Evolutionary conservation across 2,888 invertebrate genomes (phyloP), one percentile per base, ranked within the genome.

Genomic region (Thumatha senex): DNA sequence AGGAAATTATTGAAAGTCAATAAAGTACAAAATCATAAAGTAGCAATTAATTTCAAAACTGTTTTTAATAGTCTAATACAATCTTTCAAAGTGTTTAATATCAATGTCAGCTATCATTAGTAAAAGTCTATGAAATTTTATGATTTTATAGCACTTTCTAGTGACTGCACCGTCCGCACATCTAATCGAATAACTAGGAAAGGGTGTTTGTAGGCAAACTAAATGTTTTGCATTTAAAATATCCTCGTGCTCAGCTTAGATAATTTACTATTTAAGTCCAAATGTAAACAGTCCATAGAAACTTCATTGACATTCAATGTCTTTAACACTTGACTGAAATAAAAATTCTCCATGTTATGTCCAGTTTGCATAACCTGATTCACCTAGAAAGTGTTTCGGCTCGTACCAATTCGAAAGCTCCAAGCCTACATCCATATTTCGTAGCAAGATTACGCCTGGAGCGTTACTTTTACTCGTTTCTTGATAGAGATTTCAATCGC

Each of bases 311-410:
- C 73, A 88, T 87, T 84, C 82, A 70, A 67, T 71, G 58, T 67
- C 70, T 62, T 63, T 62, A 54, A 46, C 47, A 40, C 74, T 79
- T 76, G 42, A 72, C 76, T 83, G 79, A 78, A 81, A 87, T 90
- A 90, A 82, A 76, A 84, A 89, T 91, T 88, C 90, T 84, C 75
- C 55, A 67, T 80, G 88, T 86, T 83, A 86, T 84, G 76, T 82
- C 69, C 76, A 72, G 85, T 90, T 89, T 87, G 88, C 89, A 88
- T 89, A 88, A 58, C 63, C 68, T 53, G 79, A 76, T 82, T 83
- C 81, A 82, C 83, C 82, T 91, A 89, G 90, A 91, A 91, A 91
- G 90, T 86, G 81, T 82, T 84, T 86, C 79, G 78, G 78, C 54
- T 66, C 65, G 70, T 61, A 70, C 62, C 63, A 76, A 79, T 87